phyloP scores from a whole-genome alignment of 2,888 invertebrate species.

The Lasioglossum vierecki region DNA sequence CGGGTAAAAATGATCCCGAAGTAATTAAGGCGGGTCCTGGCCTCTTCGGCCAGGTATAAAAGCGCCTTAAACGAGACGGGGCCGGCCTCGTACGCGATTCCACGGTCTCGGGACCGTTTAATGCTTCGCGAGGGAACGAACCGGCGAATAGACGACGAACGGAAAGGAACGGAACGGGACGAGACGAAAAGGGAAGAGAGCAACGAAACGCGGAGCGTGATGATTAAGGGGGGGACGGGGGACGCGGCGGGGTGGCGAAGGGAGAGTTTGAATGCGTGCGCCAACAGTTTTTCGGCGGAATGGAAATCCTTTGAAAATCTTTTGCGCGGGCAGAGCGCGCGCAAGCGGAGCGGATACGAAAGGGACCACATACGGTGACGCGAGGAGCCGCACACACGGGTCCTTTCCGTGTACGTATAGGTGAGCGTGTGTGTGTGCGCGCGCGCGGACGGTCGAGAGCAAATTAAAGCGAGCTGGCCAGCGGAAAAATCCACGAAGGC shows the following conservation, averaged over 20 bases:
- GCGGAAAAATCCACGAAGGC: constrained; percentile 64
- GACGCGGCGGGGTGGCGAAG: neutral
- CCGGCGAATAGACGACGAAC: neutral
- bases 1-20: constrained; percentile 53
- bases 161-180: neutral
- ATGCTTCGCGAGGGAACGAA: constrained; percentile 11
- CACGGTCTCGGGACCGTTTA: constrained; percentile 48
- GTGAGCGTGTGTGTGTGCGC: neutral
- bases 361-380: neutral
- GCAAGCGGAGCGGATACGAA: constrained; percentile 16
- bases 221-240: neutral
- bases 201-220: neutral
- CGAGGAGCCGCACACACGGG: neutral
- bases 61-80: constrained; percentile 54
- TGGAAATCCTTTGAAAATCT: constrained; percentile 41
- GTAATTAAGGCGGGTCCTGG: constrained; percentile 58
- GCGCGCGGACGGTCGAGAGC: constrained; percentile 1
- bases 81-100: constrained; percentile 61
- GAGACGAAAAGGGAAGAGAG: neutral
- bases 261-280: constrained; percentile 28
- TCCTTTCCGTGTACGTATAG: neutral
- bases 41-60: constrained; percentile 45
- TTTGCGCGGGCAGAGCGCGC: constrained; percentile 10
- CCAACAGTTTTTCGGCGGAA: constrained; percentile 41
- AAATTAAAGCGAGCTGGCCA: constrained; percentile 30